A percentile compares a stretch with the other conserved stretches of the same genome.
phyloP scores from a whole-genome alignment of 1,140 invertebrate genomes.

The Diuraphis noxia region DNA sequence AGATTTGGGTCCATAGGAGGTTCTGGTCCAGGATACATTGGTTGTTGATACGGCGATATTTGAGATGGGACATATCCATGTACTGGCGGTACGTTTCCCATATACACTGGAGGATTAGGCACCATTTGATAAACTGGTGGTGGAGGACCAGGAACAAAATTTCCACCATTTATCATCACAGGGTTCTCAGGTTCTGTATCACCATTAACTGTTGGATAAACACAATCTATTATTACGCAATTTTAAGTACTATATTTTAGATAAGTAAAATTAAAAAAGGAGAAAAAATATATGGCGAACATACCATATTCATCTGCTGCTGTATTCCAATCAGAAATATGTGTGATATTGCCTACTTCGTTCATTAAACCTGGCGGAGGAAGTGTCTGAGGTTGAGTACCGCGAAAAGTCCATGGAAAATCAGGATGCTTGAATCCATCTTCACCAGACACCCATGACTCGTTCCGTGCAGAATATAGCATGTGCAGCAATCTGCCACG shows the following conservation, averaged over 20 bases:
- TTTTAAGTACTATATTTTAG: background rate
- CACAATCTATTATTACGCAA: conserved; percentile 36
- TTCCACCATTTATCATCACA: conserved; percentile 47
- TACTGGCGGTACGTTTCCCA: conserved; percentile 41
- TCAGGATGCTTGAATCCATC: conserved; percentile 48
- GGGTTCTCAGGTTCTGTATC: conserved; percentile 33
- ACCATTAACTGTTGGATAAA: conserved; percentile 47
- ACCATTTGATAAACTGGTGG: conserved; percentile 48
- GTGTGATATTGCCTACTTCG: conserved; percentile 30
- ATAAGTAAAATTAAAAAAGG: background rate
- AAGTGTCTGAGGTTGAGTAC: conserved; percentile 13
- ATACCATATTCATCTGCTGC: conserved; percentile 49
- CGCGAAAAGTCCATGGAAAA: conserved; percentile 49
- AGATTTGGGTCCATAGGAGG: conserved; percentile 48
- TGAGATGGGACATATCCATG: conserved; percentile 45
- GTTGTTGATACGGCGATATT: conserved; percentile 46
- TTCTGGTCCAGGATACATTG: conserved; percentile 47
- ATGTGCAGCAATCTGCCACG: conserved; percentile 40
- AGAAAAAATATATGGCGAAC: background rate
- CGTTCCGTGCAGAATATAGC: conserved; percentile 45
- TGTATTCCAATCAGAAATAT: conserved; percentile 53
- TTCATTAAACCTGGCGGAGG: conserved; percentile 17
- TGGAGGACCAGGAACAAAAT: conserved; percentile 44
- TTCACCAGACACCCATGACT: conserved; percentile 43
- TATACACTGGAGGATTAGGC: conserved; percentile 39